Evolutionary conservation across 2,888 invertebrate genomes (phyloP), one percentile per base, ranked within the genome.

Genomic region (Cantharis flavilabris): DNA sequence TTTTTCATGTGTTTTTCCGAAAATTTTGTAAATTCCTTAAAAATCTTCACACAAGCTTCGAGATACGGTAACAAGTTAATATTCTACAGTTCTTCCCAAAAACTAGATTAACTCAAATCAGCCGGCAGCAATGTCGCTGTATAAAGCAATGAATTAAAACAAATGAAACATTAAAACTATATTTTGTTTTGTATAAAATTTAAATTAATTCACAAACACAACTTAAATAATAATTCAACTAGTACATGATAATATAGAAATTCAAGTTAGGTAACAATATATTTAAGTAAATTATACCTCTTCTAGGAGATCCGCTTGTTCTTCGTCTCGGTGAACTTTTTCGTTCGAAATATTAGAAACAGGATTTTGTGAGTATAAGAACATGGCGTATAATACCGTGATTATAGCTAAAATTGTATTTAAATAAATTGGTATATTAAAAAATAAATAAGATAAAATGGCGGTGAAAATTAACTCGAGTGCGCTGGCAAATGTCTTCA

Each of bases 401-500:
- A 90, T 89, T 82, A 98, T 97, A 9, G 97, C 94, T 79, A 96
- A 82, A 1, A 94, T 89, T 4, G 98, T 98, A 85, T 94, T 96
- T 76, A 93, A 87, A 85, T 96, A 93, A 82, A 98, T 95, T 3
- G 95, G 92, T 87, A 97, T 97, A 81, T 92, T 92, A 87, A 98
- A 97, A 70, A 98, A 88, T 70, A 96, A 86, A 90, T 95, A 96
- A 84, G 97, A 96, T 0, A 97, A 90, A 13, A 98, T 89, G 0
- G 98, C 98, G 0, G 98, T 98, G 84, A 98, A 95, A 73, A 97
- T 90, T 33, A 98, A 89, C 86, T 98, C 98, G 83, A 98, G 89
- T 13, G 97, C 98, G 89, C 97, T 96, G 1, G 98, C 98, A 88
- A 98, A 98, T 0, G 97, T 97, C 90, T 98, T 98, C 73, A 98